Evolutionary conservation across 2,888 invertebrate genomes (phyloP).

Genomic region (Electrophaes corylata): DNA sequence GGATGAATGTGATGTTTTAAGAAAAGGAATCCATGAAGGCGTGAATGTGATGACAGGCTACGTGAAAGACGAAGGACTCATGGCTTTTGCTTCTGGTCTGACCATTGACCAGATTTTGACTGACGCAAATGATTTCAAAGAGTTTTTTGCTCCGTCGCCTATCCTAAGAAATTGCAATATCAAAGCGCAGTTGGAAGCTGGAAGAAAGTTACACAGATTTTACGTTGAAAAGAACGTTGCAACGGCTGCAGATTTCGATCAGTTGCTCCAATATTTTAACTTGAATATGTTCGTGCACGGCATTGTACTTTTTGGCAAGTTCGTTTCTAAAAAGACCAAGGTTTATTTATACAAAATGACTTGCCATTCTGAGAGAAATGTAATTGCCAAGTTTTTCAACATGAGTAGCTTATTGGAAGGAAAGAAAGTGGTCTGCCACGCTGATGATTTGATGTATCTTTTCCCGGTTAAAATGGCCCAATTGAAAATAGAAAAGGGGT

Average conservation of each 20-base stretch:
- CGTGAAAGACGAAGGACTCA: slow-evolving; percentile 87
- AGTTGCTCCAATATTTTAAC: slow-evolving; percentile 44
- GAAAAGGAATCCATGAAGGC: slow-evolving; percentile 71
- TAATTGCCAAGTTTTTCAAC: slow-evolving; percentile 43
- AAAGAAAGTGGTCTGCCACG: slow-evolving; percentile 46
- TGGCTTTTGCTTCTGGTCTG: slow-evolving; percentile 36
- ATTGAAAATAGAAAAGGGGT: slow-evolving; percentile 44
- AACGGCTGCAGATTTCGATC: slow-evolving; percentile 44
- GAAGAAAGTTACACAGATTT: slow-evolving; percentile 42
- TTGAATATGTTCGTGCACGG: slow-evolving; percentile 50
- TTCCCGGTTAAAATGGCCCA: slow-evolving; percentile 46
- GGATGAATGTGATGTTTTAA: slow-evolving; percentile 58
- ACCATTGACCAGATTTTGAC: slow-evolving; percentile 41
- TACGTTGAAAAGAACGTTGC: slow-evolving; percentile 50
- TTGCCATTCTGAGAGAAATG: slow-evolving; percentile 58
- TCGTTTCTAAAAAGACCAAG: slow-evolving; percentile 47
- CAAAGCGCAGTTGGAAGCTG: slow-evolving; percentile 52
- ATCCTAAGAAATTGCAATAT: slow-evolving; percentile 49
- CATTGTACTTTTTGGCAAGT: slow-evolving; percentile 47
- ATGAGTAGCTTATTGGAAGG: slow-evolving; percentile 35
- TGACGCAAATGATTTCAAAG: slow-evolving; percentile 49
- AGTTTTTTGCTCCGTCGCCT: slow-evolving; percentile 54
- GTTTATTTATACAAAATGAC: slow-evolving; percentile 61
- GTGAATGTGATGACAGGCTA: slow-evolving; percentile 89
- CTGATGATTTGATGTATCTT: slow-evolving; percentile 59